phyloP scores from a whole-genome alignment of 2,797 vertebrate genomes.

The Salarias fasciatus region DNA sequence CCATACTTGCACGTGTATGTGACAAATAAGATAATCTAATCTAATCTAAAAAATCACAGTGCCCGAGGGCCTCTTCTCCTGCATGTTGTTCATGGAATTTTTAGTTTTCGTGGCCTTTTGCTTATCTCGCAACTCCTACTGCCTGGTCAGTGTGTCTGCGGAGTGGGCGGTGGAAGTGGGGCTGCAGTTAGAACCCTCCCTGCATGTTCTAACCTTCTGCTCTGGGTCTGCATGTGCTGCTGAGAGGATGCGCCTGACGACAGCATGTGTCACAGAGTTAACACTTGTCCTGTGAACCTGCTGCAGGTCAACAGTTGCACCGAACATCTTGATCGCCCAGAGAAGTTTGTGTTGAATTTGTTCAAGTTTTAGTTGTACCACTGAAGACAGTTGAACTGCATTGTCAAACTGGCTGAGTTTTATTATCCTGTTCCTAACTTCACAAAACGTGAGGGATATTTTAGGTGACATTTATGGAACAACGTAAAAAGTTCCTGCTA shows the following conservation, averaged over 20 bases:
- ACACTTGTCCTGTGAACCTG: constrained; percentile 3
- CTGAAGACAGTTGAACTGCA: not conserved
- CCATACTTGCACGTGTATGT: too few relatives aligned
- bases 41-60: too few relatives aligned
- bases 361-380: too few relatives aligned
- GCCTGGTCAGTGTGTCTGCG: constrained; percentile 5
- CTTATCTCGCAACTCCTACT: constrained; percentile 28
- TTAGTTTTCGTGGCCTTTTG: constrained; percentile 15
- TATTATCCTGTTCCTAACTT: too few relatives aligned
- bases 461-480: too few relatives aligned
- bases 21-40: too few relatives aligned
- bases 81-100: constrained; percentile 2
- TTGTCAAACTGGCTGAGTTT: too few relatives aligned
- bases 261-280: constrained; percentile 4
- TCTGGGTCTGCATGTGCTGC: constrained; percentile 8
- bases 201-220: constrained; percentile 11
- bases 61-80: constrained; percentile 1
- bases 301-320: not conserved
- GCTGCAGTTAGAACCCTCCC: constrained; percentile 1
- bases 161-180: constrained; percentile 29
- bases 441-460: too few relatives aligned
- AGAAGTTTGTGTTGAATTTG: not conserved
- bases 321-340: not conserved
- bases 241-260: constrained; percentile 10
- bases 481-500: too few relatives aligned